phyloP scores from a whole-genome alignment of 2,113 vertebrate genomes.

The Nipponia nippon region DNA sequence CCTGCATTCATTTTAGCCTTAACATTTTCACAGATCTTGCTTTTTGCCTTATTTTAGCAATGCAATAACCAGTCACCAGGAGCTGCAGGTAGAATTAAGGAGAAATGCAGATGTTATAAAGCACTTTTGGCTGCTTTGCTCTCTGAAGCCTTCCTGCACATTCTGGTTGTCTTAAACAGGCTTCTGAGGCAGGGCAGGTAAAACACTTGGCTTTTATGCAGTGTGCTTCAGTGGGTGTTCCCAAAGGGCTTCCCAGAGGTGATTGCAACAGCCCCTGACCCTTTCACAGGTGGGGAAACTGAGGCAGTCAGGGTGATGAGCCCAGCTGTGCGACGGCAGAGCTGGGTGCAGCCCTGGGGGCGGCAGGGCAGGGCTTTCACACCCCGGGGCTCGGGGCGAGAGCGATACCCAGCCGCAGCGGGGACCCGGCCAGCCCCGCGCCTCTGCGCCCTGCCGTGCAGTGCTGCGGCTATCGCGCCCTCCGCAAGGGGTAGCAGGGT shows the following conservation, averaged over 20 bases:
- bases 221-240: not conserved
- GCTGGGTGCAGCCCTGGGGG: not conserved
- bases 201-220: not conserved
- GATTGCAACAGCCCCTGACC: not conserved
- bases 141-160: not conserved
- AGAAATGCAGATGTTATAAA: rapidly evolving
- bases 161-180: not conserved
- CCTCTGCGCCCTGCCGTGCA: not conserved
- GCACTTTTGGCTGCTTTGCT: not conserved
- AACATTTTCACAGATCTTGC: not conserved
- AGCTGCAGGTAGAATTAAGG: not conserved
- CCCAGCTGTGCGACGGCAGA: not conserved
- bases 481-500: rapidly evolving
- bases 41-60: not conserved
- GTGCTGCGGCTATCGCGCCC: not conserved
- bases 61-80: rapidly evolving
- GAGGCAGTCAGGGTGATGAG: not conserved
- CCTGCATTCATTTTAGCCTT: not conserved
- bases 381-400: rapidly evolving
- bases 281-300: not conserved
- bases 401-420: rapidly evolving
- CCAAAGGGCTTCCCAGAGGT: not conserved
- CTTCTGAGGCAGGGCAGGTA: not conserved
- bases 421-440: rapidly evolving
- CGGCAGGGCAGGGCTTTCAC: not conserved